These are phyloP conservation scores for Aphidoletes aphidimyza DNA, from an alignment of 2,888 invertebrate genomes.

Conservation along the genomic window DNA sequence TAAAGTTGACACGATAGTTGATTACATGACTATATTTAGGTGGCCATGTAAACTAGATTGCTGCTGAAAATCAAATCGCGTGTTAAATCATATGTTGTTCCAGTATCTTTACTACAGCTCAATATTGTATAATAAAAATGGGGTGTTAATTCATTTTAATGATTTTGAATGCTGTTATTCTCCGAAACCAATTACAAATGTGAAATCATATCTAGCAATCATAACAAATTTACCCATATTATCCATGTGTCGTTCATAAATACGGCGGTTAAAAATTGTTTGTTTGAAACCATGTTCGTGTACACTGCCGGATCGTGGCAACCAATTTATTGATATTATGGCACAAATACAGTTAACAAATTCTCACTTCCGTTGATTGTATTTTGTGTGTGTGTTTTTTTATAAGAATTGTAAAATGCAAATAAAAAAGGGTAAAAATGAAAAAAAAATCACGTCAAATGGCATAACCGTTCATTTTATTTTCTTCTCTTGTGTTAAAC, in stretches of 20 bases:
- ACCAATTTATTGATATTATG: constrained; percentile 3
- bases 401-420: too few relatives aligned
- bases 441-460: not conserved
- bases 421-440: not conserved
- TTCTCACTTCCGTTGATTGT: not conserved
- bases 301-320: too few relatives aligned
- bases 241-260: not conserved
- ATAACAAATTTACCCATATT: not conserved
- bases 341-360: not conserved
- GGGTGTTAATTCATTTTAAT: not conserved
- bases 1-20: too few relatives aligned
- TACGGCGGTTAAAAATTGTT: not conserved
- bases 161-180: not conserved
- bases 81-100: not conserved
- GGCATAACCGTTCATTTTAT: not conserved
- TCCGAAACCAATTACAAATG: too few relatives aligned
- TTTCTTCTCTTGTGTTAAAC: too few relatives aligned
- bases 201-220: too few relatives aligned
- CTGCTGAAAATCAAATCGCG: not conserved
- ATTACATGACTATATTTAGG: too few relatives aligned
- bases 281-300: too few relatives aligned
- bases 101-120: not conserved
- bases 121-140: too few relatives aligned
- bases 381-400: too few relatives aligned
- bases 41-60: not conserved